Evolutionary conservation across 2,888 invertebrate genomes (phyloP).

Genomic region (Nomada lathburiana): DNA sequence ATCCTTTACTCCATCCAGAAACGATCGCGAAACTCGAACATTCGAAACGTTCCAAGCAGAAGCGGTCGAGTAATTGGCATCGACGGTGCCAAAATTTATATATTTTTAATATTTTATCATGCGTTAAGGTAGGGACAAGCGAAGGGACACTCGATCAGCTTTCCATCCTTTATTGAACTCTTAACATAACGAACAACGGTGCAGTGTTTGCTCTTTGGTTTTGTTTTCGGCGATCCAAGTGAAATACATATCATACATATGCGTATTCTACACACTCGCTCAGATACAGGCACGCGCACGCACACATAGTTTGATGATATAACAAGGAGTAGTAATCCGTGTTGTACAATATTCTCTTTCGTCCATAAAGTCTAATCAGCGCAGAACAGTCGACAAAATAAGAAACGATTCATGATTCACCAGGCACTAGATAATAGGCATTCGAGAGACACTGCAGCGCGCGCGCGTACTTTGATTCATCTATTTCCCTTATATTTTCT

Average conservation of each 20-base stretch:
- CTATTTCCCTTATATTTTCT: conserved; percentile 2
- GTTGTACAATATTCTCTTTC: conserved; percentile 39
- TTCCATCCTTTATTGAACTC: conserved; percentile 65
- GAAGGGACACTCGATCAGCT: background rate
- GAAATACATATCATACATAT: background rate
- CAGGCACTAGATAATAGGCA: conserved; percentile 74
- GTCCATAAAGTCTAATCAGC: conserved; percentile 45
- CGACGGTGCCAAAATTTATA: background rate
- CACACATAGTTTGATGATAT: conserved; percentile 58
- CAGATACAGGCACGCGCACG: background rate
- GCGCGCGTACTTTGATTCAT: conserved; percentile 11
- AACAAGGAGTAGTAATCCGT: conserved; percentile 49
- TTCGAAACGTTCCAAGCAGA: too few species aligned
- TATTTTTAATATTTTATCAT: background rate
- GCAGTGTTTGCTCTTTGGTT: conserved; percentile 51
- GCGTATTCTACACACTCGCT: background rate
- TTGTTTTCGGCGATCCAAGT: conserved; percentile 31
- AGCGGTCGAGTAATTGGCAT: too few species aligned
- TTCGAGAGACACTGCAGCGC: conserved; percentile 61
- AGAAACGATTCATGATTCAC: conserved; percentile 61
- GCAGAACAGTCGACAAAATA: conserved; percentile 40
- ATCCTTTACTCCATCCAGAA: too few species aligned
- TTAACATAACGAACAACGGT: conserved; percentile 55
- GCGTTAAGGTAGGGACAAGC: too few species aligned
- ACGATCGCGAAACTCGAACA: too few species aligned